Conservation (phyloP, 2,888 invertebrate species). For the Caenorhabditis sinica region DNA sequence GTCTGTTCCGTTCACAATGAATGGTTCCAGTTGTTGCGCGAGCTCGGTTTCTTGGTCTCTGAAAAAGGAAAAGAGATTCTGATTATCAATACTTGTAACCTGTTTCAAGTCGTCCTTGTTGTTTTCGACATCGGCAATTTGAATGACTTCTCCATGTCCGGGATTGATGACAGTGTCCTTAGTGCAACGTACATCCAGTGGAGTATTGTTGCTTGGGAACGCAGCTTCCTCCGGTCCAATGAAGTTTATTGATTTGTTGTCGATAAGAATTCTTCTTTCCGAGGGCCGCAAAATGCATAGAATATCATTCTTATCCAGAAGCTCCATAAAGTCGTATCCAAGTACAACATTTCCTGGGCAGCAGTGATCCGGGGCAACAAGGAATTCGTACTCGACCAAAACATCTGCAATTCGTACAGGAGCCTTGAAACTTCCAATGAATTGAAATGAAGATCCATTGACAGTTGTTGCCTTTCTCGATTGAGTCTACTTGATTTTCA, state of each 20-base stretch:
- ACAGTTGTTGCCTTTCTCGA: neutral
- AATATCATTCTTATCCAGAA: conserved; percentile 11
- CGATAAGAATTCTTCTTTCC: neutral
- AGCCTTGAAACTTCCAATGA: neutral
- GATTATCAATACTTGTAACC: too few species aligned
- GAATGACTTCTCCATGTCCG: too few species aligned
- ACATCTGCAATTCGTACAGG: conserved; percentile 9
- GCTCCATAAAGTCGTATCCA: conserved; percentile 23
- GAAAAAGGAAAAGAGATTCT: too few species aligned
- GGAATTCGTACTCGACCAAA: neutral
- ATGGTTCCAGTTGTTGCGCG: conserved; percentile 19
- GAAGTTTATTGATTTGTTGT: neutral
- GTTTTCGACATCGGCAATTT: too few species aligned
- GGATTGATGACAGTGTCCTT: too few species aligned
- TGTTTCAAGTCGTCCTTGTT: too few species aligned
- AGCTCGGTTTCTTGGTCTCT: conserved; percentile 46
- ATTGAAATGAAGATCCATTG: neutral
- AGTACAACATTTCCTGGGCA: conserved; percentile 14
- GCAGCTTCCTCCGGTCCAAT: neutral
- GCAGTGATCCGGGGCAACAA: neutral
- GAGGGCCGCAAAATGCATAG: neutral
- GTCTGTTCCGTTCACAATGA: neutral
- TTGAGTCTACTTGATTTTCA: too few species aligned
- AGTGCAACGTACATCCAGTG: too few species aligned
- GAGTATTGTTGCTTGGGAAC: neutral